Percentiles rank a stretch among this genome's conserved stretches.
phyloP scores from a whole-genome alignment of 2,888 invertebrate species.

The Cantharis rustica region DNA sequence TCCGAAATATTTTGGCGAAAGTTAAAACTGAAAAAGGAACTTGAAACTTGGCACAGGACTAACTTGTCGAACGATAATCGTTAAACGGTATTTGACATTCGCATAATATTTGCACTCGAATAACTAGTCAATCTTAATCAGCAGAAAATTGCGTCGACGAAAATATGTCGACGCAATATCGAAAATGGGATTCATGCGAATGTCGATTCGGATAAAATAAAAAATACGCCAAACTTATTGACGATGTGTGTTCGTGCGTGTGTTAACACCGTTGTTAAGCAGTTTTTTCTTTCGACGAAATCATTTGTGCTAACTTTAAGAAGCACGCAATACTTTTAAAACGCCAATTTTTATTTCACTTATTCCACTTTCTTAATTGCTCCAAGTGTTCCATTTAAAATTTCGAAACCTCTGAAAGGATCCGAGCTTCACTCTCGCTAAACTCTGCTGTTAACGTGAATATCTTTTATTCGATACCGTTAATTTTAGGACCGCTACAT shows the following conservation, averaged over 20 bases:
- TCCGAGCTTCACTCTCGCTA: no score
- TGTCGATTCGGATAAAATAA: constrained; percentile 15
- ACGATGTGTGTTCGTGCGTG: constrained; percentile 17
- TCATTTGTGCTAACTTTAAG: constrained; percentile 12
- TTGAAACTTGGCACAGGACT: constrained; percentile 12
- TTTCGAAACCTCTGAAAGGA: neutral
- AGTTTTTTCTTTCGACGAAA: constrained; percentile 9
- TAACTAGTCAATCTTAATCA: constrained; percentile 6
- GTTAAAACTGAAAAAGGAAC: constrained; percentile 9
- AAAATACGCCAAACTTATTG: constrained; percentile 6
- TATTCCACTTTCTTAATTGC: constrained; percentile 2
- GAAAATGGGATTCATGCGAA: constrained; percentile 2
- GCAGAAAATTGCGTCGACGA: constrained; percentile 16
- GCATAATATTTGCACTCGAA: constrained; percentile 11
- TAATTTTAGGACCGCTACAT: no score
- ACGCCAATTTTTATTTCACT: constrained; percentile 10
- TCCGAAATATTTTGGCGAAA: constrained; percentile 16
- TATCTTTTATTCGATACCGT: no score
- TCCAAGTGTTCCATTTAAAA: neutral
- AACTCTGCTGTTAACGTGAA: no score
- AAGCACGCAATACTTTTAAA: constrained; percentile 13
- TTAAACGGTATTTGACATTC: constrained; percentile 15
- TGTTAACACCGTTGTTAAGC: constrained; percentile 21
- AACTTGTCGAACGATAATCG: constrained; percentile 7
- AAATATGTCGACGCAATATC: neutral